A percentile compares a stretch with the other conserved stretches of the same genome.
Conservation (phyloP, 2,888 invertebrate genomes). For the Teleiodes luculella region DNA sequence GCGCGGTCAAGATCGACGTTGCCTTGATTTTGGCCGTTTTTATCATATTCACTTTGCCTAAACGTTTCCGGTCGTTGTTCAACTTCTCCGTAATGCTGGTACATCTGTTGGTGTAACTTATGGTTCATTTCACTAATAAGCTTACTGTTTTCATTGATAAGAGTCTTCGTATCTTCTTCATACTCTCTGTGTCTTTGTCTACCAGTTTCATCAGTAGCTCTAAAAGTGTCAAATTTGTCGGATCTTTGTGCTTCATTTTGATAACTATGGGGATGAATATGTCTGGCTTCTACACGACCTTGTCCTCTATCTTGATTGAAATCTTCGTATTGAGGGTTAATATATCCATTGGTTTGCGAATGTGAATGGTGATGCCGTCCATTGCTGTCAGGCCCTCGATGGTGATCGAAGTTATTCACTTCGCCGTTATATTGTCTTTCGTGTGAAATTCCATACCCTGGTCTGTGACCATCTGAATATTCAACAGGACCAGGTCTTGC, state of each 20-base stretch:
- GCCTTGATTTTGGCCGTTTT: neutral
- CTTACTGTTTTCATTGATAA: neutral
- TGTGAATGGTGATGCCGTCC: neutral
- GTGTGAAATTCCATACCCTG: neutral
- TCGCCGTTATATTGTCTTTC: neutral
- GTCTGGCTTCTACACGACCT: neutral
- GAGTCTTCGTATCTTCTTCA: neutral
- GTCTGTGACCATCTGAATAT: neutral
- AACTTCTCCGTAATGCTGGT: neutral
- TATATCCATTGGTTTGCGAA: neutral
- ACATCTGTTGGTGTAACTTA: neutral
- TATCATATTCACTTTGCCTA: neutral
- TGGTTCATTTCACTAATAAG: neutral
- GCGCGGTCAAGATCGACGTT: neutral
- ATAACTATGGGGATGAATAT: neutral
- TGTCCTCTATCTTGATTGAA: neutral
- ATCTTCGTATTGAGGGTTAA: neutral
- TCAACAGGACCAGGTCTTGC: neutral
- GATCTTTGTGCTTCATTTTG: neutral
- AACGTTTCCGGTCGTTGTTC: neutral
- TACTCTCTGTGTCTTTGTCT: neutral
- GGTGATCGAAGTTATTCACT: neutral
- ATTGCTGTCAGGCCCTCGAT: neutral
- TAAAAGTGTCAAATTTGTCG: neutral
- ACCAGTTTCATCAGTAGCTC: neutral